Evolutionary conservation across 2,888 invertebrate genomes (phyloP).

Genomic region (Cylindroiulus punctatus): DNA sequence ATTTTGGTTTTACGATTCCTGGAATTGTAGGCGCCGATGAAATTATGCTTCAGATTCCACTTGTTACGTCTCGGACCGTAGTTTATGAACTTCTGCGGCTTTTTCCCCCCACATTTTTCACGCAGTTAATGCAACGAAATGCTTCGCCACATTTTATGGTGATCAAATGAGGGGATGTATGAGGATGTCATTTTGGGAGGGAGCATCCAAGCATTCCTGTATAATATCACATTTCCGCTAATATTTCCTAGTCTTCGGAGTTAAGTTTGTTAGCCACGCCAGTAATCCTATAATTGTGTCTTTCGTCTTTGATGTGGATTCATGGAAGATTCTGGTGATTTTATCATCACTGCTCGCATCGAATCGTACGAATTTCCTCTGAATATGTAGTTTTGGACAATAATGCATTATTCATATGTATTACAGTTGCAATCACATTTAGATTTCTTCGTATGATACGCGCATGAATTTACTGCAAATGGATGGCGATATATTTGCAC

Average conservation of each 20-base stretch:
- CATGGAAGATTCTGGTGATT: not conserved
- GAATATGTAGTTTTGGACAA: not conserved
- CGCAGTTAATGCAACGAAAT: not conserved
- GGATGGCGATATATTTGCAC: no score
- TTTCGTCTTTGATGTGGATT: not conserved
- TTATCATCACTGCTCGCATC: not conserved
- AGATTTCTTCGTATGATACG: not conserved
- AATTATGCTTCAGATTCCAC: not conserved
- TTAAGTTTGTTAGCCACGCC: not conserved
- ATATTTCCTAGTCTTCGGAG: conserved; percentile 4
- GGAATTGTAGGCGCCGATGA: not conserved
- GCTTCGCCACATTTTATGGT: not conserved
- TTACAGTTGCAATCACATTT: not conserved
- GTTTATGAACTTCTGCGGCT: not conserved
- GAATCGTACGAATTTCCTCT: not conserved
- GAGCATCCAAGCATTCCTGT: not conserved
- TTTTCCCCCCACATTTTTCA: conserved; percentile 11
- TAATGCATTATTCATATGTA: not conserved
- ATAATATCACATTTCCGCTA: conserved; percentile 15
- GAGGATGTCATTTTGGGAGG: not conserved
- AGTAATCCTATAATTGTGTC: not conserved
- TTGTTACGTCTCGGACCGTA: not conserved
- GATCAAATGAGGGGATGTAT: not conserved
- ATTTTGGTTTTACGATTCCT: not conserved
- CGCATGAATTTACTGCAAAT: not conserved